Base-by-base conservation (phyloP, 2,113 vertebrate species). In the Budorcas taxicolor region DNA sequence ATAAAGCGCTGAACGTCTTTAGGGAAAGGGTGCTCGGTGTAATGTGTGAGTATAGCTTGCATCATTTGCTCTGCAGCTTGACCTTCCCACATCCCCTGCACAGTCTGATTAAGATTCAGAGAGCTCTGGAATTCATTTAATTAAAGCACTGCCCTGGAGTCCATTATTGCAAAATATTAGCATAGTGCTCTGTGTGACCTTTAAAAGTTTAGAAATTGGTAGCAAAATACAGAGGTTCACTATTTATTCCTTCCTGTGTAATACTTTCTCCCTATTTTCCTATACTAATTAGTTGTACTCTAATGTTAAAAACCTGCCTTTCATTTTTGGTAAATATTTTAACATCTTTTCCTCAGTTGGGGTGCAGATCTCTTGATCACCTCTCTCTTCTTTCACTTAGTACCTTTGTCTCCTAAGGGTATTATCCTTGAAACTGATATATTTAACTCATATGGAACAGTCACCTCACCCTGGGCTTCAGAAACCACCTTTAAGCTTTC, bases 61-160 rank as follows among this genome's bases (percentile, higher is more conserved):
- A 23, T 97, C 31, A 40, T 97, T 53, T 87, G 6, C 93, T 97
- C 40, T 31, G 85, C 57, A 87, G 17, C 0, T 0, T 96, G 97
- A 76, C 17, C 90, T 96, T 95, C 92, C 78, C 60, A 31, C 62
- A 62, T 96, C 4, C 21, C 94, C 27, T 50, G 2, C 55, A 7
- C 90, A 93, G 86, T 83, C 13, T 96, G 78, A 96, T 71, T 87
- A 96, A 95, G 91, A 97, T 55, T 52, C 93, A 91, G 21, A 97
- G 95, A 88, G 40, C 94, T 88, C n/a, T 95, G 31, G 88, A 76
- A 43, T 95, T 98, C 47, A 57, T 98, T 97, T 97, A 85, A 94
- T 91, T 1, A 2, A 97, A 91, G 6, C 40, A 33, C 11, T 96
- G 15, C 57, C 10, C 90, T 91, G 92, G 47, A 95, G 1, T 97